These are phyloP conservation scores for Hydrolagus colliei DNA, from an alignment of 2,797 vertebrate species.

Conservation along the genomic window DNA sequence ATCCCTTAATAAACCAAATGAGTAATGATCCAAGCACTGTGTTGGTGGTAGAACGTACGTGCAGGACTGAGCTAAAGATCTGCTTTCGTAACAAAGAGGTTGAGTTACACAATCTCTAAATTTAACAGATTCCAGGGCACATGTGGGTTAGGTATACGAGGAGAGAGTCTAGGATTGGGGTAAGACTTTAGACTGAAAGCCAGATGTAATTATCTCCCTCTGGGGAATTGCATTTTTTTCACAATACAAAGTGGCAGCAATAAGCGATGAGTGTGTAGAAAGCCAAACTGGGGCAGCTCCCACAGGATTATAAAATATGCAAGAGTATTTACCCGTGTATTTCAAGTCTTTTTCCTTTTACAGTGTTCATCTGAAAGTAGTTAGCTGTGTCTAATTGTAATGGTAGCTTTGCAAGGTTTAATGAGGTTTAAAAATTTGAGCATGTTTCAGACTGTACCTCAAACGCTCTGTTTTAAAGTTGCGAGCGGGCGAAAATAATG, in stretches of 20 bases:
- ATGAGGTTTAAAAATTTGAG: neutral
- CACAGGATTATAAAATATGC: conserved; percentile 16
- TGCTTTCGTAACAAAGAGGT: conserved; percentile 42
- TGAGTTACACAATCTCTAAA: conserved; percentile 44
- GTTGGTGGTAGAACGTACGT: conserved; percentile 56
- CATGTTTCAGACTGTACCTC: neutral
- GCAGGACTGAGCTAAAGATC: conserved; percentile 60
- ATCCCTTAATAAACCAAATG: conserved; percentile 66
- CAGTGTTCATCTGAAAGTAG: conserved; percentile 11
- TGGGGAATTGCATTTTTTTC: conserved; percentile 30
- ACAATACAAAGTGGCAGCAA: neutral
- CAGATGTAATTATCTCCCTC: conserved; percentile 48
- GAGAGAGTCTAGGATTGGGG: conserved; percentile 18
- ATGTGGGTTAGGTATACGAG: conserved; percentile 38
- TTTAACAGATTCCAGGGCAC: conserved; percentile 35
- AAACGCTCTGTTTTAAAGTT: neutral
- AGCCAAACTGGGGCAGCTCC: conserved; percentile 21
- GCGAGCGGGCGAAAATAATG: neutral
- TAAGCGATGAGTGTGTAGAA: conserved; percentile 1
- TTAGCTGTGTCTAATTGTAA: neutral
- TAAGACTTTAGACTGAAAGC: conserved; percentile 31
- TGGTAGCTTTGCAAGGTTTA: neutral
- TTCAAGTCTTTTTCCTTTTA: conserved; percentile 6
- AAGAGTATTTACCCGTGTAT: neutral
- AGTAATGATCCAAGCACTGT: conserved; percentile 51